Conservation (phyloP, 2,113 vertebrate species). For the Onychostoma macrolepis region DNA sequence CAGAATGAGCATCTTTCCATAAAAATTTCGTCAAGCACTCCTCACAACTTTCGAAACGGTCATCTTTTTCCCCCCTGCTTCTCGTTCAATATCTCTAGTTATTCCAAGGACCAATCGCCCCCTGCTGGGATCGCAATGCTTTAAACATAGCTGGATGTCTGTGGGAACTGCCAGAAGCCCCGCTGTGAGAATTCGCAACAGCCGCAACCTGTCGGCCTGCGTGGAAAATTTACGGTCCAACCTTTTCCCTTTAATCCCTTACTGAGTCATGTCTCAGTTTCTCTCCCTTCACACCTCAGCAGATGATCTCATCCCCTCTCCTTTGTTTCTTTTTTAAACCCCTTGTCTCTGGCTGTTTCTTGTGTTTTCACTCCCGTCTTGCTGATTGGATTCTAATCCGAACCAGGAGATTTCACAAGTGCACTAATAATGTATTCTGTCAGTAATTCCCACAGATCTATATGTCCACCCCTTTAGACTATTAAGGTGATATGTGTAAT, state of each 20-base stretch:
- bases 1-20: slow-evolving; percentile 27
- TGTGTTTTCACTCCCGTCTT: neutral
- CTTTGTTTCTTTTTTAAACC: slow-evolving; percentile 9
- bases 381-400: neutral
- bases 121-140: slow-evolving; percentile 76
- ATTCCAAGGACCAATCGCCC: slow-evolving; percentile 65
- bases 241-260: slow-evolving; percentile 66
- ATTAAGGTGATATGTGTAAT: neutral
- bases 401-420: neutral
- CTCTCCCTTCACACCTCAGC: slow-evolving; percentile 22
- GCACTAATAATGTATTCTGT: neutral
- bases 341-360: neutral
- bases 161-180: slow-evolving; percentile 69
- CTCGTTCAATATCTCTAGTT: slow-evolving; percentile 57
- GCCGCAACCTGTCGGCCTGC: slow-evolving; percentile 72
- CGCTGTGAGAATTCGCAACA: slow-evolving; percentile 76
- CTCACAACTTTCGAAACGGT: slow-evolving; percentile 21
- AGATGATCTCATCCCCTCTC: neutral
- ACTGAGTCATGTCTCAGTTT: slow-evolving; percentile 38
- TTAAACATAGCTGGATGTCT: slow-evolving; percentile 78
- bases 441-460: neutral
- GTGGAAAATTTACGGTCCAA: slow-evolving; percentile 71
- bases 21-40: slow-evolving; percentile 36
- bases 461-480: neutral
- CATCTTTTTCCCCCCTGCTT: slow-evolving; percentile 6